Percentiles rank a stretch among this genome's conserved stretches.
phyloP scores from a whole-genome alignment of 2,113 vertebrate species.

The Malaclemys terrapin region DNA sequence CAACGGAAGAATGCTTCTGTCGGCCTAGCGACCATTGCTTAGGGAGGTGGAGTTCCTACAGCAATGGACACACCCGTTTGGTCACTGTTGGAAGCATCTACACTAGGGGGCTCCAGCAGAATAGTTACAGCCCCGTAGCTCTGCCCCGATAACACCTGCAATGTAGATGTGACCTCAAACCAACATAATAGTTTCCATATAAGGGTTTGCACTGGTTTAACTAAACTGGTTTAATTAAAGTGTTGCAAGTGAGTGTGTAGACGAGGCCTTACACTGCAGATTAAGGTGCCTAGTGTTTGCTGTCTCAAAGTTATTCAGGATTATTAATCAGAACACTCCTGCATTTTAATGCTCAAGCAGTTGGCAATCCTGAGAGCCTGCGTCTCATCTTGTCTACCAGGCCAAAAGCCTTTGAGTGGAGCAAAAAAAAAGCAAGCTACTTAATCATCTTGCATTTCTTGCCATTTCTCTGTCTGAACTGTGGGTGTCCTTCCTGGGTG shows the following conservation, averaged over 20 bases:
- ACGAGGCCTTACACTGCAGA: neutral
- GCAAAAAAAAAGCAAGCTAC: neutral
- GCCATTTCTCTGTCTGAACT: neutral
- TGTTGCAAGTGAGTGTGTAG: neutral
- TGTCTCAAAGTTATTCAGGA: neutral
- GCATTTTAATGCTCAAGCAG: neutral
- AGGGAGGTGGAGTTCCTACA: too few species aligned
- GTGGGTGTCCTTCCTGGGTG: conserved; percentile 43
- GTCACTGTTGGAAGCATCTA: too few species aligned
- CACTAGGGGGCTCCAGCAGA: too few species aligned
- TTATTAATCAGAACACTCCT: neutral
- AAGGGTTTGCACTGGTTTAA: neutral
- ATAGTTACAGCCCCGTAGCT: too few species aligned
- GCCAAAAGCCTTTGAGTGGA: neutral
- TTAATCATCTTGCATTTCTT: neutral
- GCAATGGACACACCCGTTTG: too few species aligned
- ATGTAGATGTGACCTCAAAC: too few species aligned
- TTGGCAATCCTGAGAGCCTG: rapidly evolving
- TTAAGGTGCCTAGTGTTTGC: rapidly evolving
- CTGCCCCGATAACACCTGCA: too few species aligned
- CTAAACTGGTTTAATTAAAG: neutral
- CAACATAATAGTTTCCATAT: too few species aligned
- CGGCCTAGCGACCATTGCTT: too few species aligned
- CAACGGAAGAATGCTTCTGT: too few species aligned
- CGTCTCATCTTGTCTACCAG: rapidly evolving